Base-by-base conservation (phyloP, 2,888 invertebrate species). In the Calliopum simillimum region DNA sequence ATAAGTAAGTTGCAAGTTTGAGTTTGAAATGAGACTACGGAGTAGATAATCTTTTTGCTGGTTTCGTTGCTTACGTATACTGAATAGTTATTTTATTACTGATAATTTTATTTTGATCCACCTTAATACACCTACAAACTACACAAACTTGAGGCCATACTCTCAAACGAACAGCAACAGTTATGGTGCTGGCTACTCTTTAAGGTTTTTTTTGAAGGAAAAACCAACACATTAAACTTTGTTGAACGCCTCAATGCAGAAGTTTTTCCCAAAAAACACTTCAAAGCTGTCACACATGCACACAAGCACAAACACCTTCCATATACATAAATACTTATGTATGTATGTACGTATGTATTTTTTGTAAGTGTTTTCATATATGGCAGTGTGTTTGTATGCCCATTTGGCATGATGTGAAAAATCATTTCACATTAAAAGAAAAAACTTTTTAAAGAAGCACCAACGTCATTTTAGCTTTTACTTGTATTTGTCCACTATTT, bases 401-500 rank as follows among this genome's bases (percentile, higher is more conserved):
- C 23, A 16, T 43, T 53, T 41, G 53, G 47, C 33, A 47, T 56
- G 44, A 61, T 61, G 53, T 59, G 61, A 68, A 61, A 68, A 68
- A 68, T 68, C 68, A 68, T 68, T 68, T 62, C 53, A 61, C 59
- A 68, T 68, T 68, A 68, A 58, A 49, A 68, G 59, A 16, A 51
- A 68, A 68, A 49, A n/a, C n/a, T n/a, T 59, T 68, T 61, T 68
- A 61, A 68, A 51, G 68, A 62, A 43, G 61, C 51, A 53, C 51
- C 61, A 51, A 16, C 59, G 61, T 61, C 68, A 53, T 61, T 53
- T 44, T 49, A 53, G 25, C 53, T 61, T 68, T 53, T 8, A 33
- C 33, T 33, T 8, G 33, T 33, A 56, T 68, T 56, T 68, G 61
- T 68, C 68, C 68, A 61, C 51, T 47, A 41, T 53, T 67, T 67